Base-by-base conservation (phyloP, 2,113 vertebrate genomes). In the Chloropsis cyanopogon region DNA sequence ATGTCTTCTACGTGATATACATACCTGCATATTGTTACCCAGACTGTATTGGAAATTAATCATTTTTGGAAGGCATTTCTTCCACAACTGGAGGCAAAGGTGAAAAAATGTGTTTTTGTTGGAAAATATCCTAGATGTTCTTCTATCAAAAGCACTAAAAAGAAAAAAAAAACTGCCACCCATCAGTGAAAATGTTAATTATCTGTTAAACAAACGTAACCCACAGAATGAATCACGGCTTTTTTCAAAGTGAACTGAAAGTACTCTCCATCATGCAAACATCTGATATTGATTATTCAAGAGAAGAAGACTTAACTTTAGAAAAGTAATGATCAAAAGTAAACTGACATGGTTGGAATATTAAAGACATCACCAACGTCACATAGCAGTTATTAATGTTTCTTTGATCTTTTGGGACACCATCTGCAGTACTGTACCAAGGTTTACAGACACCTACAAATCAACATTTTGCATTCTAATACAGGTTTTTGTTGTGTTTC, bases 261-360 rank as follows among this genome's bases (percentile, higher is more conserved):
- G 77, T 80, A 70, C 73, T 88, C 91, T 79, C 81, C 65, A 24
- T 59, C 95, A 97, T 97, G 95, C 96, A 98, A 95, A 84, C 64
- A 89, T 86, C 91, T 96, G 90, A 85, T 37, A 92, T 28, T 33
- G 46, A 92, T 41, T 87, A 95, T 86, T 91, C 89, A 83, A 97
- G 86, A 92, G 86, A 80, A 96, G 57, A 75, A 52, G 46, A 79
- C 31, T 76, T 85, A 54, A 92, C 37, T 92, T 84, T 2, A 91
- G 63, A 69, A 70, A 95, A 91, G 57, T 61, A 95, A 83, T 61
- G 70, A 96, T 91, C 87, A 94, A 95, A 95, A 70, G 60, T 64
- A 91, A 66, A 25, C 61, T 82, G 85, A 88, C 86, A 88, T 64
- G 66, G 60, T 37, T 84, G 91, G 93, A 76, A 63, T 88, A 94